Evolutionary conservation across 2,797 vertebrate genomes (phyloP), one percentile per base, ranked within the genome.

Genomic region (Danio tinwini): DNA sequence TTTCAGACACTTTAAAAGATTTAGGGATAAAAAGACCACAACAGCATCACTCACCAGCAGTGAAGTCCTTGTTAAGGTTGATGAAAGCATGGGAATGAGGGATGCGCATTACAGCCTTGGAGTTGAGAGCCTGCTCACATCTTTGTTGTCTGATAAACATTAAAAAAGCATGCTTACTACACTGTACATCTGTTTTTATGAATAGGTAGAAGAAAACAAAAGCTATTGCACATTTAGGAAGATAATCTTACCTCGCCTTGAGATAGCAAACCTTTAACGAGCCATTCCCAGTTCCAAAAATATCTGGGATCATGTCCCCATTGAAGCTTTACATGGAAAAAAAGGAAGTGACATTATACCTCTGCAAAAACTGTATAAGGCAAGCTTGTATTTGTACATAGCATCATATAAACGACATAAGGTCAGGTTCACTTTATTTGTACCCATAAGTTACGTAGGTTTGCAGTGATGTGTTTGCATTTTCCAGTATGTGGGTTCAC

Each of bases 11-110:
- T 29, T 29, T 29, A 29, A 29, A 29, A 29, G 29, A 5, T 7
- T 67, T 16, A 49, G 6, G 17, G 16, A 8, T 37, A 10, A 40
- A 58, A 77, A 68, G 8, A 29, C 7, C 42, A 50, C 13, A 70
- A 44, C 4, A 53, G 39, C 16, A 17, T 45, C 50, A 90, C 92
- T 92, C 88, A 99, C 98, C 98, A 47, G 98, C 97, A 21, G 97
- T 96, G 76, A 99, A 97, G 89, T 99, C 98, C 83, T 92, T 94
- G 90, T 94, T 96, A 85, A 99, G 93, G 89, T 99, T 96, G 82
- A 98, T 96, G 85, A 99, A 99, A 0, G 97, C 96, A 56, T 98
- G 96, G 40, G 98, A 97, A 83, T 99, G 98, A 7, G 98, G 98
- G 52, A 86, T 81, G 5, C 92, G 89, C 94, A 99, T 94, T 9